phyloP scores from a whole-genome alignment of 1,140 invertebrate species.

The Caenorhabditis inopinata region DNA sequence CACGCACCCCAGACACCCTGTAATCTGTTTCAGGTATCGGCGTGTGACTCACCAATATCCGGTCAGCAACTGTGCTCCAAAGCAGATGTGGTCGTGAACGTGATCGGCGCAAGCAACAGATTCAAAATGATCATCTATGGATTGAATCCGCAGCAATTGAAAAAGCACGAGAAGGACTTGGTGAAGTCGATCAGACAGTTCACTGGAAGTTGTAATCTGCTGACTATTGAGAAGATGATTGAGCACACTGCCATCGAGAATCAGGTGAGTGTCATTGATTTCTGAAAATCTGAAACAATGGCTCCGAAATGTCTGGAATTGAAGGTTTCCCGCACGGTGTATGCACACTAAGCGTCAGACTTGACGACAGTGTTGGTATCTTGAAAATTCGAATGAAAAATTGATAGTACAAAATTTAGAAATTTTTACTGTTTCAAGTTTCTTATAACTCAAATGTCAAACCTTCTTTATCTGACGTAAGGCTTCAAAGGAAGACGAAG shows the following conservation, averaged over 20 bases:
- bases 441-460: too few species aligned
- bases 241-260: constrained; percentile 46
- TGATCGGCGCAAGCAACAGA: constrained; percentile 56
- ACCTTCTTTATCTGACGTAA: too few species aligned
- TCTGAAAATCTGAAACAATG: neutral
- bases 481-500: too few species aligned
- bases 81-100: constrained; percentile 56
- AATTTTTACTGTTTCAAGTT: too few species aligned
- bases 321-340: too few species aligned
- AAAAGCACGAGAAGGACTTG: constrained; percentile 51
- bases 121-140: constrained; percentile 57
- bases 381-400: too few species aligned
- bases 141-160: constrained; percentile 55
- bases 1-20: too few species aligned
- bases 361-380: too few species aligned
- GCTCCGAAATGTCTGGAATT: too few species aligned
- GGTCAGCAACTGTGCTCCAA: constrained; percentile 56
- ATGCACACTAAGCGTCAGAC: too few species aligned
- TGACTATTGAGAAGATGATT: constrained; percentile 55
- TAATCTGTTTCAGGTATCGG: constrained; percentile 47
- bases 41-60: constrained; percentile 59
- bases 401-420: too few species aligned
- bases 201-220: constrained; percentile 54
- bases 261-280: neutral
- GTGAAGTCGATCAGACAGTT: constrained; percentile 54